Base-by-base conservation (phyloP, 2,113 vertebrate species). In the Vulpes vulpes region DNA sequence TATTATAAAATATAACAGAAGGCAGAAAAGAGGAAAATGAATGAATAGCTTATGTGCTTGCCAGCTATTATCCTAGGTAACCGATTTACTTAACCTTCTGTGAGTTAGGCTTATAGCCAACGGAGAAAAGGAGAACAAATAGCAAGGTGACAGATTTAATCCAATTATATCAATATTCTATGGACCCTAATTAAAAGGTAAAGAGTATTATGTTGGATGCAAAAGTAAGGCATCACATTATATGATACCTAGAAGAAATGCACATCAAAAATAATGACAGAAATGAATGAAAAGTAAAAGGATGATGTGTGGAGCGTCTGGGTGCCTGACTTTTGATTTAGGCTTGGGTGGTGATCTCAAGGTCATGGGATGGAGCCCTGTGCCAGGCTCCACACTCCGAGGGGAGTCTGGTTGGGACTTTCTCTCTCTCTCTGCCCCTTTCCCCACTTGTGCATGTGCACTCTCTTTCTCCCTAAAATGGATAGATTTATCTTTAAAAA, bases 261-360 rank as follows among this genome's bases (percentile, higher is more conserved):
- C 22, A 32, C 71, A 76, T 93, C 60, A 79, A 94, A 93, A 87
- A 49, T 84, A 91, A 80, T 38, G 62, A 35, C 10, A 65, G 16
- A 30, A 51, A 30, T 2, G 23, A 93, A 79, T 27, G 51, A 78
- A 12, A 79, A 79, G 30, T 80, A 32, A 69, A 87, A 69, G 16
- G n/a, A 55, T 93, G 59, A 38, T 69, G 17, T 69, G 17, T 69
- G 32, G 16, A 8, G 32, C 32, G 10, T n/a, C 17, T n/a, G 3
- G 17, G 16, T 69, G 19, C 17, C 32, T 8, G 32, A 69, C 32
- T 69, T 16, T 20, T 69, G 32, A 35, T 35, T 69, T 69, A 19
- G 67, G 67, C 32, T 69, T 69, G 67, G n/a, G 67, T 69, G 16
- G 35, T 69, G 8, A 69, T 35, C 32, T 69, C 6, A 17, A 6